A percentile compares a stretch with the other conserved stretches of the same genome.
phyloP scores from a whole-genome alignment of 2,113 vertebrate species.

The Centropristis striata region DNA sequence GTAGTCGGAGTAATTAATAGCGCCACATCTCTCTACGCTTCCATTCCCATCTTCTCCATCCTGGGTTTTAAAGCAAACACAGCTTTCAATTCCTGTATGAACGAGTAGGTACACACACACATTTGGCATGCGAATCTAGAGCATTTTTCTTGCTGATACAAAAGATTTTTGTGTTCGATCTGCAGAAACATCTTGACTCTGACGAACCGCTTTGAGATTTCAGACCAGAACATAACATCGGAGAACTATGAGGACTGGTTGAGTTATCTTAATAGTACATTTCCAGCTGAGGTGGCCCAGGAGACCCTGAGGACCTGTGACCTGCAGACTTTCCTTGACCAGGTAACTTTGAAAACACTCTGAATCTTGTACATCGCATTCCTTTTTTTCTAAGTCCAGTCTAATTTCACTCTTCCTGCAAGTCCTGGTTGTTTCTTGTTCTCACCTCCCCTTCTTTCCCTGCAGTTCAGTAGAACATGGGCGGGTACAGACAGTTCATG shows the following conservation, averaged over 20 bases:
- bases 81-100: slow-evolving; percentile 83
- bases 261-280: slow-evolving; percentile 75
- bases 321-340: slow-evolving; percentile 89
- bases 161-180: slow-evolving; percentile 10
- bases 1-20: slow-evolving; percentile 91
- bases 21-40: slow-evolving; percentile 91
- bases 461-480: slow-evolving; percentile 62
- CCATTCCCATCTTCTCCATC: slow-evolving; percentile 92
- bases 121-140: neutral
- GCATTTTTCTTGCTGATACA: neutral
- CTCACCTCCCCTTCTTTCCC: neutral
- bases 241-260: slow-evolving; percentile 84
- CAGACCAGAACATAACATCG: slow-evolving; percentile 86
- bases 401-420: too few species aligned
- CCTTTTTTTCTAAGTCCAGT: too few species aligned
- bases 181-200: slow-evolving; percentile 91
- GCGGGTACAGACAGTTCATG: slow-evolving; percentile 70
- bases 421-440: neutral
- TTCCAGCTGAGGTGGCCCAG: slow-evolving; percentile 66
- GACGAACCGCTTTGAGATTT: slow-evolving; percentile 88
- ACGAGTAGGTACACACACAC: slow-evolving; percentile 80
- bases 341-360: slow-evolving; percentile 81
- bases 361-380: too few species aligned
- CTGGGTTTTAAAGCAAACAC: slow-evolving; percentile 94
- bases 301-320: slow-evolving; percentile 84